Percentiles rank a stretch among this genome's conserved stretches.
These are phyloP conservation scores for Luffia ferchaultella DNA, from an alignment of 2,888 invertebrate species.

Conservation along the genomic window DNA sequence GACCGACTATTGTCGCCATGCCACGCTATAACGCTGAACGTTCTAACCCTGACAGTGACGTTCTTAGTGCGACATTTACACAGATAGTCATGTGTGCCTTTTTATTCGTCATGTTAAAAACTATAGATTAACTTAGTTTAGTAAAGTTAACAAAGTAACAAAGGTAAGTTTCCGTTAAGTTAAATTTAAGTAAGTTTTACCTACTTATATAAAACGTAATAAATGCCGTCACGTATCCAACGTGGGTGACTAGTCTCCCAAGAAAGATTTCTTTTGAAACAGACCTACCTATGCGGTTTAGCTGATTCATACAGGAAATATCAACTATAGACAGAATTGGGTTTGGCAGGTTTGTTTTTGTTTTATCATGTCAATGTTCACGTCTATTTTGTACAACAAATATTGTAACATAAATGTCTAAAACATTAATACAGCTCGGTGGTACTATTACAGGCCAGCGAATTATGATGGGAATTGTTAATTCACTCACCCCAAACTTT, in stretches of 20 bases:
- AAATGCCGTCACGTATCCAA: neutral
- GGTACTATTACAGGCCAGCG: constrained; percentile 36
- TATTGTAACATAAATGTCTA: neutral
- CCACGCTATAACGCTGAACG: too few relatives aligned
- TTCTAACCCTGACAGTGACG: too few relatives aligned
- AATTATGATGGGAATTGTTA: constrained; percentile 50
- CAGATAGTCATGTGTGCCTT: too few relatives aligned
- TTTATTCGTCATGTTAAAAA: too few relatives aligned
- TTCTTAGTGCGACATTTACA: too few relatives aligned
- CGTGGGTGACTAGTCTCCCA: neutral
- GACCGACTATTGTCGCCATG: too few relatives aligned
- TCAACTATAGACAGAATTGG: neutral
- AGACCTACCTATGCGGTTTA: neutral
- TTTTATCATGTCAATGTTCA: too few relatives aligned
- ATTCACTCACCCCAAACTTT: constrained; percentile 50
- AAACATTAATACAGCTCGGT: neutral
- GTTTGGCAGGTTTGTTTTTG: neutral
- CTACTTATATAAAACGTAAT: neutral
- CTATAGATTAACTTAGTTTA: too few relatives aligned
- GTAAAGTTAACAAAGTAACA: too few relatives aligned
- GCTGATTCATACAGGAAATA: neutral
- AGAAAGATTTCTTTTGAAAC: neutral
- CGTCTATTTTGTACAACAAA: neutral
- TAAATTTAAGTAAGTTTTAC: too few relatives aligned
- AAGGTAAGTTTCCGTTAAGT: too few relatives aligned